Conservation (phyloP, 2,797 vertebrate genomes). For the Psittacula derbiana region DNA sequence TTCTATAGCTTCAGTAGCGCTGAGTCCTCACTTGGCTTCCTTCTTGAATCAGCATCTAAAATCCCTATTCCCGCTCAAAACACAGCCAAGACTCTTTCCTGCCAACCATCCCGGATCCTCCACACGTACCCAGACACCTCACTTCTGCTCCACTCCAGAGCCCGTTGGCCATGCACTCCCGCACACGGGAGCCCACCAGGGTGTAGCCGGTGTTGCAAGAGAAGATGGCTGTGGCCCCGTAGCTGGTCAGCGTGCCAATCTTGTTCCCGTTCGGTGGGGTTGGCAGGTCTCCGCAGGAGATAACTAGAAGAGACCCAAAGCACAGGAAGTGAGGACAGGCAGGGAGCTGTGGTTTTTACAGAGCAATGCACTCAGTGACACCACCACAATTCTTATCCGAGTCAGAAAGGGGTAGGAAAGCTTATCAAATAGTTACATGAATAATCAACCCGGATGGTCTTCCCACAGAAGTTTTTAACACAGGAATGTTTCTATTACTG, state of each 20-base stretch:
- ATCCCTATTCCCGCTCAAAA: rapidly evolving
- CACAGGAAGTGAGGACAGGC: rapidly evolving
- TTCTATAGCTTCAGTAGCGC: rapidly evolving
- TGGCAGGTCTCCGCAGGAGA: slow-evolving; percentile 94
- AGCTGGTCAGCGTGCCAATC: slow-evolving; percentile 92
- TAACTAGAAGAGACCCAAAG: slow-evolving; percentile 78
- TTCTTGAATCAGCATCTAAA: rapidly evolving
- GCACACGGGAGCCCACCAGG: slow-evolving; percentile 91
- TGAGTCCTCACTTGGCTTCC: rapidly evolving
- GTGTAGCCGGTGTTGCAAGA: slow-evolving; percentile 98
- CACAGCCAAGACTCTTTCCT: rapidly evolving
- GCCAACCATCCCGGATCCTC: rapidly evolving
- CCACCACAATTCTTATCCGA: rapidly evolving
- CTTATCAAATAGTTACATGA: background rate
- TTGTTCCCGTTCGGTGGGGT: slow-evolving; percentile 94
- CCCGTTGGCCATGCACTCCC: slow-evolving; percentile 97
- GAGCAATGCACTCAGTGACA: rapidly evolving
- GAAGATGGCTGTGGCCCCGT: slow-evolving; percentile 96
- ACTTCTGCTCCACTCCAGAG: slow-evolving; percentile 97
- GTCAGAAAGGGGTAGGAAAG: background rate
- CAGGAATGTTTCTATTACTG: background rate
- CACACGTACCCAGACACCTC: slow-evolving; percentile 87
- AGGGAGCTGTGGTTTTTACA: background rate
- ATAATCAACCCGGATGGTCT: background rate
- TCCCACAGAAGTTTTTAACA: background rate